A percentile compares a stretch with the other conserved stretches of the same genome.
Conservation (phyloP, 1,140 invertebrate genomes). For the Doryteuthis pealeii region DNA sequence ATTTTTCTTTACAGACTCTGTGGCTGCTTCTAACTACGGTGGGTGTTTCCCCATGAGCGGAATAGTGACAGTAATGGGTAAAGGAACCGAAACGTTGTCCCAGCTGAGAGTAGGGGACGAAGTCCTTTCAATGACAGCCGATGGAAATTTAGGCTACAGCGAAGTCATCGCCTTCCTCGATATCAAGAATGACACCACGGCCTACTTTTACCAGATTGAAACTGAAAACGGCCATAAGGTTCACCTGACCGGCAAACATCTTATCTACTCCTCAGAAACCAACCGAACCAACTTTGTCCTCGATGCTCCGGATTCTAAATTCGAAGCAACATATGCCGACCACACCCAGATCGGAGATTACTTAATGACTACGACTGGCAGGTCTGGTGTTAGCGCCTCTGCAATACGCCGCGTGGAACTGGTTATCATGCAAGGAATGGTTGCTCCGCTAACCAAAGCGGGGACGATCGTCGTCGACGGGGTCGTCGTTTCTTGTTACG, state of each 20-base stretch:
- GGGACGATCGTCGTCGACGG: slow-evolving; percentile 90
- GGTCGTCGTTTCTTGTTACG: slow-evolving; percentile 92
- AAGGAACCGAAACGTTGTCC: slow-evolving; percentile 62
- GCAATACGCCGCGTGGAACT: slow-evolving; percentile 68
- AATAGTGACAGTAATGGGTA: slow-evolving; percentile 65
- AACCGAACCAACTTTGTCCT: slow-evolving; percentile 13
- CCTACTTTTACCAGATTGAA: slow-evolving; percentile 73
- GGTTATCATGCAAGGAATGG: slow-evolving; percentile 73
- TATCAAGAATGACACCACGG: slow-evolving; percentile 68
- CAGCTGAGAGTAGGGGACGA: slow-evolving; percentile 76
- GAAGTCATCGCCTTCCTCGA: slow-evolving; percentile 90
- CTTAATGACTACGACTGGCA: slow-evolving; percentile 34
- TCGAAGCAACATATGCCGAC: slow-evolving; percentile 49
- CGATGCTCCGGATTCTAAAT: background rate
- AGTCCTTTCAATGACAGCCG: slow-evolving; percentile 74
- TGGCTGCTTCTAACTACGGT: slow-evolving; percentile 76
- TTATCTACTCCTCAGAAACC: slow-evolving; percentile 64
- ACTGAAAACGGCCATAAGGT: slow-evolving; percentile 72
- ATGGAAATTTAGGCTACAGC: slow-evolving; percentile 74
- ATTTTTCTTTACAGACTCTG: slow-evolving; percentile 77
- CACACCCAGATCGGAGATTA: slow-evolving; percentile 57
- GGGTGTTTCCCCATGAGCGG: slow-evolving; percentile 77
- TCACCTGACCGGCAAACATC: slow-evolving; percentile 81
- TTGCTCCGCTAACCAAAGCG: slow-evolving; percentile 82
- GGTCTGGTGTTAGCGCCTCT: slow-evolving; percentile 57